Evolutionary conservation across 2,113 vertebrate species (phyloP), one percentile per base, ranked within the genome.

Genomic region (Bucco capensis): DNA sequence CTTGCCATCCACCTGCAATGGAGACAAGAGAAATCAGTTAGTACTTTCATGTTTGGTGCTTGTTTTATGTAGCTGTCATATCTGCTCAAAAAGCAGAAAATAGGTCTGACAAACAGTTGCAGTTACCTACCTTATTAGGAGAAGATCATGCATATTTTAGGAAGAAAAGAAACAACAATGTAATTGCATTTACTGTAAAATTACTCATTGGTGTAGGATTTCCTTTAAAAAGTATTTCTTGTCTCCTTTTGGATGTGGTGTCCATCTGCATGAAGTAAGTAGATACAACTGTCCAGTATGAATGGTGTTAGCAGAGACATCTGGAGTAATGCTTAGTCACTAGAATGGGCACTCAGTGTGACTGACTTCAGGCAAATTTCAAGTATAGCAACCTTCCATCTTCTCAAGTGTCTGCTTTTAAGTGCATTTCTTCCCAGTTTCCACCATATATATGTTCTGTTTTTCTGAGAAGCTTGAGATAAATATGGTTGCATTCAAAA

Each of bases 371-470:
- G 66, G 78, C 54, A 74, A 71, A 86, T 80, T 51, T 47, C 14
- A 76, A 84, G 50, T 62, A 38, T 19, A 57, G 38, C 17, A 38
- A 51, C 57, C 37, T 42, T 83, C 13, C 13, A 8, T 80, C 83
- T 82, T 95, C 74, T 95, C 87, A 76, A 76, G 79, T 91, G 50
- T 56, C 81, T 53, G 28, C 38, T 86, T 92, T 44, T 83, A 74
- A 86, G 60, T 62, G 61, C 50, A 42, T 87, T 64, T 64, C 25
- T 92, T 57, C 54, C 46, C 50, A n/a, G 42, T 47, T 35, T 84
- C 69, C 61, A 47, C 66, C 57, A 40, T 73, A 46, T 57, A 50
- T 35, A 64, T 54, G 66, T 71, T 46, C 46, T 67, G 24, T 35
- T 89, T 89, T 96, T 92, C 81, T 64, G 54, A 80, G 54, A 73